These are phyloP conservation scores for Umimayanthus kanabou DNA, from an alignment of 92 coral and sea anemone species.

Conservation along the genomic window DNA sequence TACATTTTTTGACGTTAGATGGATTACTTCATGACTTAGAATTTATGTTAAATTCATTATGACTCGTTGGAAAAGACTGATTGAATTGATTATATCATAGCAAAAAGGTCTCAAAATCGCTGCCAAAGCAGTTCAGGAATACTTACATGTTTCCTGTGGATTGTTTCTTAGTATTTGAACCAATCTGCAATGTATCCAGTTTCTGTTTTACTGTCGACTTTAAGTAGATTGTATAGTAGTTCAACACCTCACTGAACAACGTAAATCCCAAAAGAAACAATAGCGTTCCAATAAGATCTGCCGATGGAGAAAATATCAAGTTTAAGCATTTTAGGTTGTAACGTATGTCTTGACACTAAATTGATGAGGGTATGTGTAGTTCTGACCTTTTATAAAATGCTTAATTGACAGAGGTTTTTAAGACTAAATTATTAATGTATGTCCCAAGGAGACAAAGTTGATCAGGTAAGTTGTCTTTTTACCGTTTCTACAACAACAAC, in stretches of 20 bases:
- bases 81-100: neutral
- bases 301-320: neutral
- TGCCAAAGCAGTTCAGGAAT: neutral
- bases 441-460: neutral
- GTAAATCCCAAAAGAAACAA: slow-evolving; percentile 14
- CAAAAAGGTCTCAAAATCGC: neutral
- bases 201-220: slow-evolving; percentile 4
- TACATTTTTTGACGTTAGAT: too few species aligned
- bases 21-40: too few species aligned
- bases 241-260: slow-evolving; percentile 14
- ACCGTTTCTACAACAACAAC: too few species aligned
- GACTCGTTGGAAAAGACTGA: too few species aligned
- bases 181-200: neutral
- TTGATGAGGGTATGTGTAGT: neutral
- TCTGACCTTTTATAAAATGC: neutral
- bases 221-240: slow-evolving; percentile 15
- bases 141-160: slow-evolving; percentile 21
- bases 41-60: too few species aligned
- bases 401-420: neutral
- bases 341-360: neutral
- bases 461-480: neutral
- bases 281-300: slow-evolving; percentile 29
- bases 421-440: too few species aligned
- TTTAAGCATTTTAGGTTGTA: neutral
- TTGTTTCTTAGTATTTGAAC: neutral